These are phyloP conservation scores for Hedychridium roseum DNA, from an alignment of 2,888 invertebrate species.

Conservation along the genomic window DNA sequence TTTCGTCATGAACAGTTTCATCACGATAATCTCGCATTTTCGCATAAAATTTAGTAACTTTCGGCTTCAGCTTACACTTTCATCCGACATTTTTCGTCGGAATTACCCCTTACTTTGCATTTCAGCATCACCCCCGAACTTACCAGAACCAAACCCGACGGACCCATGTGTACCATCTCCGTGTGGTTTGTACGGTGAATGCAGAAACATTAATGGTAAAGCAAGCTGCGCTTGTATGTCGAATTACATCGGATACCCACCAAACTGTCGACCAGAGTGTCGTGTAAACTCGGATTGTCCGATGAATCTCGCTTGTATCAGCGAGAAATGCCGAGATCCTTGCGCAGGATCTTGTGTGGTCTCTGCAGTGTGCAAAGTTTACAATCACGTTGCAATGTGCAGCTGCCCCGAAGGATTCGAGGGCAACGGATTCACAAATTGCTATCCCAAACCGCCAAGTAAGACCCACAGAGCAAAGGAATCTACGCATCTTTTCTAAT, in stretches of 20 bases:
- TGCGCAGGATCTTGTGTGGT: constrained; percentile 85
- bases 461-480: constrained; percentile 16
- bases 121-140: constrained; percentile 62
- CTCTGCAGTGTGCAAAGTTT: constrained; percentile 79
- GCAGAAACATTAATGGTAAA: constrained; percentile 76
- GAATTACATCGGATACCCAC: constrained; percentile 79
- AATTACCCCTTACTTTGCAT: constrained; percentile 26
- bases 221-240: constrained; percentile 85
- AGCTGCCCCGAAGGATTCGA: constrained; percentile 82
- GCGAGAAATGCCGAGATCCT: constrained; percentile 84
- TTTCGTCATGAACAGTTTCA: no score
- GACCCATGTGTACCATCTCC: constrained; percentile 85
- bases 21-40: constrained; percentile 82
- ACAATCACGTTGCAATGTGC: constrained; percentile 86
- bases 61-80: no score
- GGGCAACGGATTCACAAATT: constrained; percentile 86
- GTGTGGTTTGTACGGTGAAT: constrained; percentile 87
- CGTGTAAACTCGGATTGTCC: constrained; percentile 85
- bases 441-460: constrained; percentile 69
- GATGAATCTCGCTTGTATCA: constrained; percentile 79
- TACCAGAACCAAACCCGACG: no score
- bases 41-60: constrained; percentile 54
- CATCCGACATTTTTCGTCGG: not conserved
- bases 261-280: constrained; percentile 85
- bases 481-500: not conserved